Percentiles rank a stretch among this genome's conserved stretches.
These are phyloP conservation scores for Polyommatus iphigenia DNA, from an alignment of 2,888 invertebrate species.

Conservation along the genomic window DNA sequence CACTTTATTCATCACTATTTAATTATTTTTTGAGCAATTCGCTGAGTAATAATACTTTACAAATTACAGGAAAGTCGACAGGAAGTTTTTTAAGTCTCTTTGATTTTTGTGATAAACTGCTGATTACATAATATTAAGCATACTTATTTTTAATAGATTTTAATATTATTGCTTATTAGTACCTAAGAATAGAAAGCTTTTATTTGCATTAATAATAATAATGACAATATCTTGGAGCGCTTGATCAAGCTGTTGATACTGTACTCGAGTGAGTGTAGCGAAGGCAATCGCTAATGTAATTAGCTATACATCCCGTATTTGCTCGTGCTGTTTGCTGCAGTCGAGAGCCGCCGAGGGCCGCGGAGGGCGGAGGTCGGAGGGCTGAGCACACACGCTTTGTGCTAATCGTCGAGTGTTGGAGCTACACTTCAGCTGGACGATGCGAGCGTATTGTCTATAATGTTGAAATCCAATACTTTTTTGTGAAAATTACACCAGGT, in stretches of 20 bases:
- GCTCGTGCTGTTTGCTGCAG: neutral
- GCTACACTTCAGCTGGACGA: constrained; percentile 2
- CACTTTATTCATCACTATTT: no score
- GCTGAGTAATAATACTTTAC: no score
- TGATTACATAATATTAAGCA: no score
- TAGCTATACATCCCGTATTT: constrained; percentile 6
- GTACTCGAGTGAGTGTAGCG: neutral
- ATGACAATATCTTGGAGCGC: neutral
- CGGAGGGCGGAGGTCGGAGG: neutral
- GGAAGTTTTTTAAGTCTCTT: no score
- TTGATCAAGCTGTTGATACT: neutral
- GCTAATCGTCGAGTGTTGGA: constrained; percentile 13
- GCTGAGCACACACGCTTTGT: constrained; percentile 1
- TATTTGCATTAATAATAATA: no score
- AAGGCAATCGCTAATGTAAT: constrained; percentile 19
- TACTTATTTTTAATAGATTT: no score
- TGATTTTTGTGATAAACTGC: no score
- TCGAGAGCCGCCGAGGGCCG: neutral
- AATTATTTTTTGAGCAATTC: no score
- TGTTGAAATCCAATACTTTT: neutral
- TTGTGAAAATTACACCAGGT: neutral
- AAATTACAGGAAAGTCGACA: no score
- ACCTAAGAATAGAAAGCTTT: neutral
- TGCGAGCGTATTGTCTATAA: neutral
- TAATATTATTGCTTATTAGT: no score